phyloP scores from a whole-genome alignment of 2,888 invertebrate species.

The Deroplatys truncata region DNA sequence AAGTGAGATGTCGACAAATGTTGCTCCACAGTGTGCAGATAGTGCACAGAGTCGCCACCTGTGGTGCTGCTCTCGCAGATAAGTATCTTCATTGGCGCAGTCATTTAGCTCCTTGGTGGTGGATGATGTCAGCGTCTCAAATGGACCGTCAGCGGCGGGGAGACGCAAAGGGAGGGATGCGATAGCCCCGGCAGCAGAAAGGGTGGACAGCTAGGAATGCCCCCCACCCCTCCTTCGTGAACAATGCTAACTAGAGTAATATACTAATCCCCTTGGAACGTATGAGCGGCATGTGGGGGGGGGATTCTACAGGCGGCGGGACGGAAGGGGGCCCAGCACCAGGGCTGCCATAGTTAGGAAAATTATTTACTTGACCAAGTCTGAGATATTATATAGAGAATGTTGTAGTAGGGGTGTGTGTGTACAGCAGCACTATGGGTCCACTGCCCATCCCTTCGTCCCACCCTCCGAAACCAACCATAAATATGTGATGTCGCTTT shows the following conservation, averaged over 20 bases:
- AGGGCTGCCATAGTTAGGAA: constrained; percentile 26
- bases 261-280: constrained; percentile 29
- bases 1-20: too few relatives aligned
- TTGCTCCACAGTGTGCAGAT: too few relatives aligned
- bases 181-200: background rate
- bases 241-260: constrained; percentile 28
- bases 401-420: background rate
- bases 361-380: constrained; percentile 30
- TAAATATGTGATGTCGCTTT: constrained; percentile 49
- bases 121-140: background rate
- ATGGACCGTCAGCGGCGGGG: background rate
- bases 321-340: background rate
- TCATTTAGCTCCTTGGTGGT: background rate
- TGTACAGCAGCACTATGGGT: constrained; percentile 5
- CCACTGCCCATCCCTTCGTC: constrained; percentile 7
- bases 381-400: constrained; percentile 25
- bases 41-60: background rate
- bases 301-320: background rate
- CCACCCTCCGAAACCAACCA: constrained; percentile 41
- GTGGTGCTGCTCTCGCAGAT: background rate
- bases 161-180: background rate
- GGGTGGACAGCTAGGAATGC: constrained; percentile 18
- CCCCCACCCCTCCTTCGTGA: background rate
- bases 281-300: constrained; percentile 25
- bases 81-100: background rate